Evolutionary conservation across 2,797 vertebrate species (phyloP), one percentile per base, ranked within the genome.

Genomic region (Zenarchopterus dispar): DNA sequence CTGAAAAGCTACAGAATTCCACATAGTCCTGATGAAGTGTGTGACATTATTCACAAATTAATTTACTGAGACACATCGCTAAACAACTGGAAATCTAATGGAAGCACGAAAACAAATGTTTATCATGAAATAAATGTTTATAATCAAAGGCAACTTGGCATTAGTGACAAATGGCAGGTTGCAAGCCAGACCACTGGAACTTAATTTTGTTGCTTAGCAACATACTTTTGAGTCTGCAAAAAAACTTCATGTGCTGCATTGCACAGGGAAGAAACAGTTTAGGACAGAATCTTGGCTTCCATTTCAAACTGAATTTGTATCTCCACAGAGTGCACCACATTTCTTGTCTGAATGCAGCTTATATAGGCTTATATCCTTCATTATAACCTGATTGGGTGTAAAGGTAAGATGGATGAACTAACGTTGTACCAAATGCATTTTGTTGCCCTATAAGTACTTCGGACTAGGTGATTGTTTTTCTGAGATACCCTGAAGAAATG

Each of bases 131-230:
- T 28, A 6, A 28, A 28, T 28, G 7, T 28, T 28, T 28, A 49
- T 60, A 56, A 60, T 21, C 47, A 42, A 80, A 54, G 57, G 46
- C 13, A 46, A 58, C 39, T 64, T 52, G 74, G 43, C 17, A 28
- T 28, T 28, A 28, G 36, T 39, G 36, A 39, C 3, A 39, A 43
- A 80, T 56, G 56, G 39, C 11, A 46, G 50, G 47, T 59, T 56
- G 75, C 43, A 19, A 55, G 36, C 19, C 53, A 54, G 42, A 22
- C 15, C 8, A 23, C 4, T 60, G 53, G 17, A 33, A 48, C 67
- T 76, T 56, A 67, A 78, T 78, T 69, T 73, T 15, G 50, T 56
- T 62, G 52, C 68, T 62, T 48, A 58, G 67, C 58, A 78, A 70
- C 74, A 58, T 7, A n/a, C 17, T 15, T 39, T 39, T 24, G 17